A percentile compares a stretch with the other conserved stretches of the same genome.
Conservation (phyloP, 2,888 invertebrate genomes). For the Onchidella celtica region DNA sequence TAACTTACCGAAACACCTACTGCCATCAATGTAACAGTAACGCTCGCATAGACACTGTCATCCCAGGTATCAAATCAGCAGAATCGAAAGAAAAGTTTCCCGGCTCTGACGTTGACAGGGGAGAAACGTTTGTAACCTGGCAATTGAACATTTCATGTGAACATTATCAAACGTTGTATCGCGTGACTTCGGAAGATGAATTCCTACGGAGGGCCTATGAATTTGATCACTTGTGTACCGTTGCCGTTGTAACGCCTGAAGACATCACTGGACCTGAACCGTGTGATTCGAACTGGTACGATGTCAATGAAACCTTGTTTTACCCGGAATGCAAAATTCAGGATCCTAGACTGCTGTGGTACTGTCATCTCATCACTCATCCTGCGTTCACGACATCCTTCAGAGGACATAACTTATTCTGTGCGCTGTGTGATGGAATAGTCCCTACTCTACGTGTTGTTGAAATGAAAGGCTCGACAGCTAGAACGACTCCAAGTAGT, state of each 20-base stretch:
- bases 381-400: neutral
- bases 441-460: neutral
- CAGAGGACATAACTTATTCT: neutral
- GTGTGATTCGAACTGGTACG: neutral
- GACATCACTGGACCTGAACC: neutral
- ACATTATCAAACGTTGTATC: slow-evolving; percentile 10
- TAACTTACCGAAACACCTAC: neutral
- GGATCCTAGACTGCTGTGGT: neutral
- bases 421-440: neutral
- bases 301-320: neutral
- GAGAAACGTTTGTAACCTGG: neutral
- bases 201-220: neutral
- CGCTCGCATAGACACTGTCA: neutral
- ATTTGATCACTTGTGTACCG: neutral
- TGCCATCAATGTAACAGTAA: neutral
- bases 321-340: neutral
- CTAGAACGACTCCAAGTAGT: neutral
- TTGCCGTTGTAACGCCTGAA: neutral
- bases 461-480: neutral
- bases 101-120: neutral
- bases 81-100: neutral
- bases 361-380: neutral
- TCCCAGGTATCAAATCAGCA: neutral
- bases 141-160: neutral
- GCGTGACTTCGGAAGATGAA: neutral